Evolutionary conservation across 2,888 invertebrate genomes (phyloP), one percentile per base, ranked within the genome.

Genomic region (Lampropteryx suffumata): DNA sequence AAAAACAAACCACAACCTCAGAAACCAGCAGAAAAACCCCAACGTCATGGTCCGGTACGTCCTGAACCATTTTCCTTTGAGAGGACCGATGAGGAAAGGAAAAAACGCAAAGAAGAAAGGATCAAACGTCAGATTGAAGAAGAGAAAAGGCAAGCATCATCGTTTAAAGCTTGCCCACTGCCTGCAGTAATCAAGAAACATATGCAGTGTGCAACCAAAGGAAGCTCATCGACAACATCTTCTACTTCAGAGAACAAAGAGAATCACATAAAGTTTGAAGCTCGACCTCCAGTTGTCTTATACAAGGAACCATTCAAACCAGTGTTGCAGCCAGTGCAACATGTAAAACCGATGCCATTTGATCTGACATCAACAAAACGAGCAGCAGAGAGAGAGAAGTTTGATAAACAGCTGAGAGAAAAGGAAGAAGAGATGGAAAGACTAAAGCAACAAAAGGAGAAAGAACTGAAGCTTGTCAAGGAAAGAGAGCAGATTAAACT

Each of bases 41-140:
- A 62, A 3, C 70, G 80, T 28, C 67, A 65, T 11, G 87, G 87
- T 0, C 83, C 83, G 6, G 11, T 84, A 0, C 69, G 70, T 40
- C 79, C 80, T 3, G 83, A 83, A 55, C 95, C 95, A 9, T 95
- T 95, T 67, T 94, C 94, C 58, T 95, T 96, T 82, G 94, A 94
- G 50, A 84, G 92, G 45, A 78, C 94, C 9, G 92, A 95, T 72
- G 92, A 92, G 66, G 80, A 90, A 47, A 64, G 92, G 17, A 82
- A 87, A 41, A 82, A 85, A 32, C 92, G 90, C 46, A 93, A 92
- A 58, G 93, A 94, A 56, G 91, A 93, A 62, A 90, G 90, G 61
- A 92, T 94, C 6, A 91, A 92, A 57, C 89, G 91, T 56, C 82
- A 91, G 50, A 70, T 92, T 12, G 92, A 94, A 51, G 84, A 89